A percentile compares a stretch with the other conserved stretches of the same genome.
Evolutionary conservation across 2,797 vertebrate species (phyloP).

Genomic region (Microhierax caerulescens): DNA sequence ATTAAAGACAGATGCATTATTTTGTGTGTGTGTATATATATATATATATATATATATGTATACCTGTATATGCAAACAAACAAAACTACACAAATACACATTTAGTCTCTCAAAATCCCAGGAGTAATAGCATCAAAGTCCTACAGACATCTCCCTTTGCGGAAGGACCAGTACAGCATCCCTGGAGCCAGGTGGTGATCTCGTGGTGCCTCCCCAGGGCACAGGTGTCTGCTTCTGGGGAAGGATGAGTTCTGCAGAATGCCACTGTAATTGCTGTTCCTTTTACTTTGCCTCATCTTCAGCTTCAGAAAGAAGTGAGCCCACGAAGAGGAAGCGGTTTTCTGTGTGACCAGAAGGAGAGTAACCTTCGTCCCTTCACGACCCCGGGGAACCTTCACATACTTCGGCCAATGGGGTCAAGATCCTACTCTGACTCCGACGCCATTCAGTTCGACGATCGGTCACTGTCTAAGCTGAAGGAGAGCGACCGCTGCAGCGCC

Average conservation of each 20-base stretch:
- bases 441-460: slow-evolving; percentile 80
- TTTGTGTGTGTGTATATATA: neutral
- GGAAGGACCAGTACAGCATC: neutral
- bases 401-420: slow-evolving; percentile 59
- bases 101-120: neutral
- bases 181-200: neutral
- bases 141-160: neutral
- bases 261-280: neutral
- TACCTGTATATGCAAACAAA: neutral
- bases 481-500: slow-evolving; percentile 78
- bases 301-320: slow-evolving; percentile 87
- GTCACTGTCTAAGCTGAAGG: slow-evolving; percentile 80
- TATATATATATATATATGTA: neutral
- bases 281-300: neutral
- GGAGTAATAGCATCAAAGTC: neutral
- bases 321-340: slow-evolving; percentile 64
- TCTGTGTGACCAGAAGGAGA: slow-evolving; percentile 76
- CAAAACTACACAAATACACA: neutral
- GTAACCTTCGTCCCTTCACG: slow-evolving; percentile 56
- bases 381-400: slow-evolving; percentile 77
- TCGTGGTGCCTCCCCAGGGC: neutral
- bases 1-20: neutral
- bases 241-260: neutral
- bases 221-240: neutral
- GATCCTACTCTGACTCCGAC: slow-evolving; percentile 86